Percentiles rank a stretch among this genome's conserved stretches.
Evolutionary conservation across 2,888 invertebrate species (phyloP).

Genomic region (Leucoptera coffeella): DNA sequence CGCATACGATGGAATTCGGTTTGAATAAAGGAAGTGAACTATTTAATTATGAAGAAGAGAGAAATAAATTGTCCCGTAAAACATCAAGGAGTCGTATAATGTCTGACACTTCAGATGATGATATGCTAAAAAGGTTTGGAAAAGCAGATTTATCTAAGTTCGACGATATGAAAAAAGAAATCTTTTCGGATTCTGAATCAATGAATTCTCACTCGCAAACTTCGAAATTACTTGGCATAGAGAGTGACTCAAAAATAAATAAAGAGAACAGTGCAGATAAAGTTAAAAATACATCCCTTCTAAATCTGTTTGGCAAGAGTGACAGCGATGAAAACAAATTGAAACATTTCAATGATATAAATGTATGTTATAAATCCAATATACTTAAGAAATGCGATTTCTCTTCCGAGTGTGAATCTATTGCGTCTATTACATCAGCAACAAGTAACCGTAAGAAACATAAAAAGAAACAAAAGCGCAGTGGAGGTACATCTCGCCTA

Average conservation of each 20-base stretch:
- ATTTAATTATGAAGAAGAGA: conserved; percentile 41
- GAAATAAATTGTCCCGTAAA: conserved; percentile 57
- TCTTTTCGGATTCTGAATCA: conserved; percentile 41
- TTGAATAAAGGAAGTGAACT: conserved; percentile 41
- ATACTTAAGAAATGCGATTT: conserved; percentile 26
- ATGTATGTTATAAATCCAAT: conserved; percentile 22
- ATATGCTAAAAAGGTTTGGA: conserved; percentile 46
- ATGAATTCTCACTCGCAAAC: conserved; percentile 6
- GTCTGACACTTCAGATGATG: conserved; percentile 74
- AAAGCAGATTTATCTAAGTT: conserved; percentile 30
- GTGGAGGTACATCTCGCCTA: conserved; percentile 61
- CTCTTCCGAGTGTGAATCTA: conserved; percentile 42
- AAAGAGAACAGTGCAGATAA: conserved; percentile 20
- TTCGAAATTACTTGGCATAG: conserved; percentile 5
- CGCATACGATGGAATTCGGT: conserved; percentile 27
- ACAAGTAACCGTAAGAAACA: conserved; percentile 66
- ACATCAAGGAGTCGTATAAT: conserved; percentile 67
- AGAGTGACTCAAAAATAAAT: conserved; percentile 11
- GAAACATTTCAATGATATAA: conserved; percentile 22
- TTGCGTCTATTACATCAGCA: conserved; percentile 24
- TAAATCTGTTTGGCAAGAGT: conserved; percentile 39
- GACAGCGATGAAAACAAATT: conserved; percentile 39
- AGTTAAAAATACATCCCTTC: conserved; percentile 26
- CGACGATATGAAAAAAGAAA: conserved; percentile 50
- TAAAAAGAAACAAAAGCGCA: conserved; percentile 78